Evolutionary conservation across 2,113 vertebrate species (phyloP).

Genomic region (Anthoscopus minutus): DNA sequence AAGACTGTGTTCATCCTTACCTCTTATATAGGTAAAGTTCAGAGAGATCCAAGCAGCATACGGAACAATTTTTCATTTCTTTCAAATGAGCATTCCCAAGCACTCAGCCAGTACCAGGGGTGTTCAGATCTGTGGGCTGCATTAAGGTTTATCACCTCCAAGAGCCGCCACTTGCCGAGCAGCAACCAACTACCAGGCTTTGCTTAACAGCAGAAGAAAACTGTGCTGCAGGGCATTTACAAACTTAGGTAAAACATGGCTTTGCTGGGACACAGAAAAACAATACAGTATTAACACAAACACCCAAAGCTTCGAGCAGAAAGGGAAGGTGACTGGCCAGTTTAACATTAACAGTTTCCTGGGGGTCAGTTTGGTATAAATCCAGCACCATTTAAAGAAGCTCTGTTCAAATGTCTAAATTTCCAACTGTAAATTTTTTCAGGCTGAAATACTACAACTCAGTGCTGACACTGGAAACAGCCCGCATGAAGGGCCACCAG

Average conservation of each 20-base stretch:
- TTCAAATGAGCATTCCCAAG: background rate
- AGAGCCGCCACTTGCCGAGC: background rate
- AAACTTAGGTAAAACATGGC: background rate
- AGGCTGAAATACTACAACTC: background rate
- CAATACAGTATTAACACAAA: fast-evolving
- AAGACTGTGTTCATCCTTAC: background rate
- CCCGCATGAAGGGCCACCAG: background rate
- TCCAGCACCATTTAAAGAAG: background rate
- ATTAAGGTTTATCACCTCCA: background rate
- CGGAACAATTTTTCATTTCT: background rate
- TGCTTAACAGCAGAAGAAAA: background rate
- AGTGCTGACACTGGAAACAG: background rate
- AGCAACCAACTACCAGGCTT: too few species aligned
- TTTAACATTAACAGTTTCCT: fast-evolving
- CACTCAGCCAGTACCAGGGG: fast-evolving
- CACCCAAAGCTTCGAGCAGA: background rate
- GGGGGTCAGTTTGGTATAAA: background rate
- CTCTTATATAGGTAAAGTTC: too few species aligned
- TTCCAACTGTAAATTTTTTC: background rate
- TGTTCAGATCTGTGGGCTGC: fast-evolving
- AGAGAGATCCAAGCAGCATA: background rate
- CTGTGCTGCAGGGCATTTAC: background rate
- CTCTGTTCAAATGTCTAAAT: background rate
- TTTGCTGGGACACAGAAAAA: background rate
- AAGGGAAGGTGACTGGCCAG: background rate